A percentile compares a stretch with the other conserved stretches of the same genome.
These are phyloP conservation scores for Drosophila bipectinata DNA, from an alignment of 1,140 invertebrate genomes.

Conservation along the genomic window DNA sequence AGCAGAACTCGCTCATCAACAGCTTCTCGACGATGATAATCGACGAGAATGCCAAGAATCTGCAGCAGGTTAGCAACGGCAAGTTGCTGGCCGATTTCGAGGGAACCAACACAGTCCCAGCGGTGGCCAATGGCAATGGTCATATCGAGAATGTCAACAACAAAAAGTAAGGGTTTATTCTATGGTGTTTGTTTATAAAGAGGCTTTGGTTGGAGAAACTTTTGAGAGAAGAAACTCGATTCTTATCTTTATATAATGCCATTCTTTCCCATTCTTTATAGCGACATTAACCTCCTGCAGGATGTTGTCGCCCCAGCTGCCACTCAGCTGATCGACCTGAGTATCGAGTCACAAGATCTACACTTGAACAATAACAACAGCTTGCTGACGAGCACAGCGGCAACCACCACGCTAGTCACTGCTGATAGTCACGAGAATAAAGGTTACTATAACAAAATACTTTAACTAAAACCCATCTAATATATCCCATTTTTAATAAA, in stretches of 20 bases:
- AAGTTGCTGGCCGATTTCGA: conserved; percentile 72
- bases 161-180: conserved; percentile 70
- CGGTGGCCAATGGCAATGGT: conserved; percentile 79
- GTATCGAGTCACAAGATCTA: conserved; percentile 82
- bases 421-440: conserved; percentile 84
- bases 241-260: not conserved
- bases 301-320: conserved; percentile 67
- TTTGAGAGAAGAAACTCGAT: too few species aligned
- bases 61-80: conserved; percentile 79
- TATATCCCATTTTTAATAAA: not conserved
- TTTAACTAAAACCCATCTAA: not conserved
- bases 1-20: conserved; percentile 82
- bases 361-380: conserved; percentile 83
- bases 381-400: conserved; percentile 80
- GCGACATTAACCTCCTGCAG: conserved; percentile 81
- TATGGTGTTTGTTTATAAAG: not conserved
- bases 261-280: conserved; percentile 22
- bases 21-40: conserved; percentile 83
- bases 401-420: conserved; percentile 83
- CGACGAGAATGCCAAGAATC: conserved; percentile 81
- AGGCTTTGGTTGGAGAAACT: not conserved
- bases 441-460: conserved; percentile 48
- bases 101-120: conserved; percentile 46
- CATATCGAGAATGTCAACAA: conserved; percentile 83
- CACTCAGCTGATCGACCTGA: conserved; percentile 81